phyloP scores from a whole-genome alignment of 2,797 vertebrate genomes.

The Sebastes melanostomus region DNA sequence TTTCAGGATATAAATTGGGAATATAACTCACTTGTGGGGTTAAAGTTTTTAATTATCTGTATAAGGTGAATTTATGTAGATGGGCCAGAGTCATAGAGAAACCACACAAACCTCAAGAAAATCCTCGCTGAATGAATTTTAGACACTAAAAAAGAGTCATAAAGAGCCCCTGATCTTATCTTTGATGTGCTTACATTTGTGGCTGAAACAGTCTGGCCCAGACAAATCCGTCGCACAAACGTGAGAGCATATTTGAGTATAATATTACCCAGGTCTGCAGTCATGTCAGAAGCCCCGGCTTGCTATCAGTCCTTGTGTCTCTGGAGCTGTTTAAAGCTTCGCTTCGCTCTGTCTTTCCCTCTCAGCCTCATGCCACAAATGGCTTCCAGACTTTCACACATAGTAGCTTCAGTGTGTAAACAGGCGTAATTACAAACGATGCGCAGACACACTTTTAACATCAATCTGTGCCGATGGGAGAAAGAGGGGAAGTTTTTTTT shows the following conservation, averaged over 20 bases:
- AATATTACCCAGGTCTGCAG: slow-evolving; percentile 61
- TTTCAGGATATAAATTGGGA: slow-evolving; percentile 25
- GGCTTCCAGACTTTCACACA: slow-evolving; percentile 82
- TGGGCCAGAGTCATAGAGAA: slow-evolving; percentile 20
- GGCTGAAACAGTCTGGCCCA: slow-evolving; percentile 32
- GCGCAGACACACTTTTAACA: slow-evolving; percentile 76
- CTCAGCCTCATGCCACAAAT: slow-evolving; percentile 79
- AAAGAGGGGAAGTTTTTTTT: slow-evolving; percentile 40
- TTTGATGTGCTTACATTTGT: slow-evolving; percentile 49
- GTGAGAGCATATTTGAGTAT: slow-evolving; percentile 55
- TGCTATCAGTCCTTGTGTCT: slow-evolving; percentile 65
- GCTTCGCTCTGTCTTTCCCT: slow-evolving; percentile 61
- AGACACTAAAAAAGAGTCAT: slow-evolving; percentile 24
- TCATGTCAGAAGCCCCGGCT: slow-evolving; percentile 56
- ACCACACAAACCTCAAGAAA: slow-evolving; percentile 50
- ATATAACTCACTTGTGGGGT: slow-evolving; percentile 23
- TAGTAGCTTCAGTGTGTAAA: slow-evolving; percentile 81
- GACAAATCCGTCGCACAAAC: slow-evolving; percentile 51
- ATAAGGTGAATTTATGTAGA: slow-evolving; percentile 44
- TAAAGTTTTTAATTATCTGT: slow-evolving; percentile 51
- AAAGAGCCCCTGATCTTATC: slow-evolving; percentile 46
- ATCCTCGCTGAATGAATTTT: slow-evolving; percentile 51
- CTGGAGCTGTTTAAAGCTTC: slow-evolving; percentile 72
- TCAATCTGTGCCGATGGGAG: slow-evolving; percentile 73
- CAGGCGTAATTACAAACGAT: slow-evolving; percentile 80